Evolutionary conservation across 1,140 invertebrate species (phyloP), one percentile per base, ranked within the genome.

Genomic region (Zaprionus gabonicus): DNA sequence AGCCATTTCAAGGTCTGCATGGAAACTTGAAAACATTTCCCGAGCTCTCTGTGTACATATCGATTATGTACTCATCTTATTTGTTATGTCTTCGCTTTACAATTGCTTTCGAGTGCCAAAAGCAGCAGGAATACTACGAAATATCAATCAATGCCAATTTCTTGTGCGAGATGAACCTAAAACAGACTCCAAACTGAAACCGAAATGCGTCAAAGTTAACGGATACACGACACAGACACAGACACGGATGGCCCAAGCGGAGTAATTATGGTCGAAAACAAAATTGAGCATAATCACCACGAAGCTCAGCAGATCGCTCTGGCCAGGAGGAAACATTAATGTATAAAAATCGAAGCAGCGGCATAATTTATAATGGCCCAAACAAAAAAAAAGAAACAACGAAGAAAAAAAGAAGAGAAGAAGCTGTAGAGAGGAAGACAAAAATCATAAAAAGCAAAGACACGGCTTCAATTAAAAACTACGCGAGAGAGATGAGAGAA

Each of bases 81-180:
- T 1, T 23, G 41, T 17, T 46, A 62, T 38, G 57, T 51, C 17
- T 60, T 34, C 27, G 5, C 17, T 31, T 34, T 55, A 57, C 71
- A 70, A 64, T 84, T 63, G 64, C 20, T 46, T 81, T 71, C 80
- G 72, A 77, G 44, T 70, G 63, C 55, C 59, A 63, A 69, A 66
- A 46, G 28, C 55, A 27, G 51, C 53, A 65, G 46, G 72, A 87
- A 81, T 67, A 46, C 41, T 46, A 46, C 41, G 41, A 76, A 88
- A 86, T 88, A 87, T 87, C 83, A 87, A 87, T 87, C 83, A 87
- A 80, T 88, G 83, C 84, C 84, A 87, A 88, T 88, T 87, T 80
- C 83, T 72, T 86, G 79, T 77, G 66, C 82, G 44, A 68, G 55
- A 78, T 88, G 82, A 84, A 67, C 64, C 66, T 44, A 65, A 49